phyloP scores from a whole-genome alignment of 2,113 vertebrate species.

The Pantherophis guttatus region DNA sequence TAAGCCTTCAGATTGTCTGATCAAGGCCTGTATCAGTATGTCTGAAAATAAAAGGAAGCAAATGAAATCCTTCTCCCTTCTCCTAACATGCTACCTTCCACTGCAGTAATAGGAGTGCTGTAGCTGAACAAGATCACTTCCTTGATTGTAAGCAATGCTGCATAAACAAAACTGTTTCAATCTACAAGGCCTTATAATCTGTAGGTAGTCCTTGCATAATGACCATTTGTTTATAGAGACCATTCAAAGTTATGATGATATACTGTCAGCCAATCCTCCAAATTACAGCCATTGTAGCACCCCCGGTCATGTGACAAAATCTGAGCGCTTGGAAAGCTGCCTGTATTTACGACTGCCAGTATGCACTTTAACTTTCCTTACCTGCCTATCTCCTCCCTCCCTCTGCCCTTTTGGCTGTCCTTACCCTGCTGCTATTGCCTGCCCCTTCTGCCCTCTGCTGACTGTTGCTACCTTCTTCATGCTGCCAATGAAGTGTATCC shows the following conservation, averaged over 20 bases:
- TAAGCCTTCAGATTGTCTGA: background rate
- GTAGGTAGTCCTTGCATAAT: background rate
- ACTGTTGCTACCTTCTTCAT: background rate
- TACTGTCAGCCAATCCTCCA: background rate
- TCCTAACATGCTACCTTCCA: background rate
- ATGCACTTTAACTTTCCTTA: background rate
- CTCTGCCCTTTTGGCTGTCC: background rate
- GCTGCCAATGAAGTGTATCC: background rate
- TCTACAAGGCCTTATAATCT: background rate
- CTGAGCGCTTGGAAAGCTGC: background rate
- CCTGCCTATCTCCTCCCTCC: background rate
- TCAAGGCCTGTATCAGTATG: background rate
- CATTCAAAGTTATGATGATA: background rate
- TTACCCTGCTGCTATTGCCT: background rate
- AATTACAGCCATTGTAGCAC: background rate
- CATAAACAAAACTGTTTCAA: background rate
- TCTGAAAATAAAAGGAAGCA: background rate
- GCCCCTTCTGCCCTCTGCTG: background rate
- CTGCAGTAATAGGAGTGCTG: background rate
- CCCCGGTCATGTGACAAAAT: background rate
- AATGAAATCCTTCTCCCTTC: background rate
- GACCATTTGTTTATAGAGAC: background rate
- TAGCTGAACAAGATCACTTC: background rate
- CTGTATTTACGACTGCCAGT: background rate
- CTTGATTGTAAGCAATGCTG: background rate